phyloP scores from a whole-genome alignment of 2,113 vertebrate species.

The Salvelinus namaycush region DNA sequence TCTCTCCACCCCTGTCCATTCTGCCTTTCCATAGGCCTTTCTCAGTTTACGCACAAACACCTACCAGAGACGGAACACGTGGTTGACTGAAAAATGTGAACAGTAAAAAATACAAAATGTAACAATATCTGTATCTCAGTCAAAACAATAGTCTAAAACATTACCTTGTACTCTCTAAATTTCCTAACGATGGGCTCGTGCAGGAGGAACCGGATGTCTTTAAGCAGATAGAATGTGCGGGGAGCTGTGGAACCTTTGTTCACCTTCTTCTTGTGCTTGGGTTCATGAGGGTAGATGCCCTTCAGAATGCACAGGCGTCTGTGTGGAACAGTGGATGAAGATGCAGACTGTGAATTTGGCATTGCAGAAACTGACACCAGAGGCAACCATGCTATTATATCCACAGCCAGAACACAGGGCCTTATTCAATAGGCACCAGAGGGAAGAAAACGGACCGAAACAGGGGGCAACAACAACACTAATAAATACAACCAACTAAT shows the following conservation, averaged over 20 bases:
- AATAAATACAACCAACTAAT: neutral
- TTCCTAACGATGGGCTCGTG: slow-evolving; percentile 93
- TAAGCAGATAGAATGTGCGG: slow-evolving; percentile 92
- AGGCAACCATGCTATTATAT: neutral
- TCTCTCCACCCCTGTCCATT: slow-evolving; percentile 82
- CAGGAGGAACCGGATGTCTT: slow-evolving; percentile 94
- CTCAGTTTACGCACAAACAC: slow-evolving; percentile 93
- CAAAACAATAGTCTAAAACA: neutral
- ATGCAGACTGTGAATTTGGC: neutral
- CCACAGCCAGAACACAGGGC: neutral
- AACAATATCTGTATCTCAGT: too few species aligned
- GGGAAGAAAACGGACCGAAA: too few species aligned
- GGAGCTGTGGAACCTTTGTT: slow-evolving; percentile 92
- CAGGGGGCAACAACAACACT: too few species aligned
- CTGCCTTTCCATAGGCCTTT: slow-evolving; percentile 89
- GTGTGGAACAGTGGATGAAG: neutral
- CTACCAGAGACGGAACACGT: slow-evolving; percentile 50
- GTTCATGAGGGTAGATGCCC: slow-evolving; percentile 96
- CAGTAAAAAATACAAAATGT: too few species aligned
- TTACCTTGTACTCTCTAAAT: slow-evolving; percentile 95
- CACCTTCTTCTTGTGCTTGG: slow-evolving; percentile 97
- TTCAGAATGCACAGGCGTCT: slow-evolving; percentile 96
- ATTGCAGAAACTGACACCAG: neutral
- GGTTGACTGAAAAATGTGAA: too few species aligned
- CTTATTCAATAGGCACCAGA: too few species aligned